Evolutionary conservation across 2,113 vertebrate species (phyloP), one percentile per base, ranked within the genome.

Genomic region (Maccullochella peelii): DNA sequence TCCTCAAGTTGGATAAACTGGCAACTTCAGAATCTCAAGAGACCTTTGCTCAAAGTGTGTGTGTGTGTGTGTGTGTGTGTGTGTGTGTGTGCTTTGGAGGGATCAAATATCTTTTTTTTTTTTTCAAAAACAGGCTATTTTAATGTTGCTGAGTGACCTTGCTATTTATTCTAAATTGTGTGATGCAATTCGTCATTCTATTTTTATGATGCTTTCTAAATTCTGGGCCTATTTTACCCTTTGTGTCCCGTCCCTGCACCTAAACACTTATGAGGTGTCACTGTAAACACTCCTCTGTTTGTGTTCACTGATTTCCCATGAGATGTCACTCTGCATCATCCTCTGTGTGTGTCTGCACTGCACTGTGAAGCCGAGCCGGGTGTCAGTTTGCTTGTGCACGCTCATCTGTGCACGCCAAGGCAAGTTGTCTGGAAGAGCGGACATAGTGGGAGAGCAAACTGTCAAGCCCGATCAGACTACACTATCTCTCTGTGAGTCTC

Each of bases 381-480:
- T 83, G 88, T 92, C 73, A 57, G 66, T 58, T 86, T 55, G 80
- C 77, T 61, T 65, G 86, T 87, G 86, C 82, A 78, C 40, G 74
- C 88, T 90, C 85, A 54, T 92, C 78, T 80, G 80, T 90, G 66
- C 72, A 27, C 20, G 82, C 80, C 83, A 58, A 55, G 61, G 77
- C 2, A 75, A 79, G 82, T 66, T 57, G 80, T 88, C 79, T 84
- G 77, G 70, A 65, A 33, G 70, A 74, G 80, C 21, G 27, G 85
- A 84, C 76, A 23, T 81, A 61, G 74, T 59, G 78, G 76, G 69
- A 84, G 69, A 85, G 79, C 68, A 54, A 80, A 77, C 88, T 93
- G 93, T 93, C 93, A 90, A 62, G 55, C 67, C 79, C 18, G 36
- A 92, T 93, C 89, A 93, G 88, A 84, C 74, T 5, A 79, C 16